A percentile compares a stretch with the other conserved stretches of the same genome.
These are phyloP conservation scores for Squalus acanthias DNA, from an alignment of 2,797 vertebrate genomes.

Conservation along the genomic window DNA sequence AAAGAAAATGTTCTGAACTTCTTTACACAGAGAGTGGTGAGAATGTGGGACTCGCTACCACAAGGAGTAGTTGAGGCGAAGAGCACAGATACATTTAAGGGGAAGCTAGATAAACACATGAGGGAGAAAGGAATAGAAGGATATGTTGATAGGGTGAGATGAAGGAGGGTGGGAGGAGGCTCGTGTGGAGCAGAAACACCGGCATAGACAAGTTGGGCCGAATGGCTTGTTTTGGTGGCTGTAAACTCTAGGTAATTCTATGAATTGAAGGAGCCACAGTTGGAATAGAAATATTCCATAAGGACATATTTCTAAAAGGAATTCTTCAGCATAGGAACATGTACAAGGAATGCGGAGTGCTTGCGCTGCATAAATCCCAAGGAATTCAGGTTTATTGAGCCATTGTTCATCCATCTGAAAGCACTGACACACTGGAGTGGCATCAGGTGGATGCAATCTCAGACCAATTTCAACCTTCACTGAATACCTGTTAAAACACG, in stretches of 20 bases:
- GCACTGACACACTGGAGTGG: background rate
- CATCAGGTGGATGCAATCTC: background rate
- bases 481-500: background rate
- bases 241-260: background rate
- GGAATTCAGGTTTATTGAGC: background rate
- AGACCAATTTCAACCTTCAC: background rate
- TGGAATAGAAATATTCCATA: background rate
- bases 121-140: background rate
- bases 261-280: background rate
- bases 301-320: background rate
- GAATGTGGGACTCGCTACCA: background rate
- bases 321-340: background rate
- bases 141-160: background rate
- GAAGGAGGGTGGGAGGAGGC: background rate
- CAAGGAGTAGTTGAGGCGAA: background rate
- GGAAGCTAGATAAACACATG: background rate
- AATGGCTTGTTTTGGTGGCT: background rate
- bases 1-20: background rate
- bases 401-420: background rate
- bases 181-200: background rate
- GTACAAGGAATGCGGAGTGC: background rate
- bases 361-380: background rate
- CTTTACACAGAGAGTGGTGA: background rate
- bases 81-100: background rate
- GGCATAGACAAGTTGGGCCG: background rate